Conservation (phyloP, 2,113 vertebrate genomes). For the Sinocyclocheilus rhinocerous region DNA sequence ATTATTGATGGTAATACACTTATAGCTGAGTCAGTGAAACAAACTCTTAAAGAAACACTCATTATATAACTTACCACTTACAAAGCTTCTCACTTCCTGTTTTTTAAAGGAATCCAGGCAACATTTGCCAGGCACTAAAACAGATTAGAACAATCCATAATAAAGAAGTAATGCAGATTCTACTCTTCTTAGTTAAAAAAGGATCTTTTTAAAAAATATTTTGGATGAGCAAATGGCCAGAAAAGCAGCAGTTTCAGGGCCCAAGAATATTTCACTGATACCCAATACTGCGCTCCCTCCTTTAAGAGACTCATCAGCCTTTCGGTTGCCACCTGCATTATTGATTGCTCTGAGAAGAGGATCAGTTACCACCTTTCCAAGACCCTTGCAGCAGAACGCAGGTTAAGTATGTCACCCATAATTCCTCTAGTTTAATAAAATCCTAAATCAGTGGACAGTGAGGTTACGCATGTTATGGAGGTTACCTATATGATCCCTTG, state of each 20-base stretch:
- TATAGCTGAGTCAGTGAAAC: conserved; percentile 26
- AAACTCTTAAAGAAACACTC: neutral
- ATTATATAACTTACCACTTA: conserved; percentile 1
- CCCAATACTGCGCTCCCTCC: conserved; percentile 23
- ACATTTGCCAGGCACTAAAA: conserved; percentile 21
- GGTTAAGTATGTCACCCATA: neutral
- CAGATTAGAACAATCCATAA: conserved; percentile 30
- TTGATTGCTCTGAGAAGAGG: conserved; percentile 50
- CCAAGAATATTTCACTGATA: conserved; percentile 14
- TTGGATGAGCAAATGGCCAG: neutral
- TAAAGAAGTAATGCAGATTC: neutral
- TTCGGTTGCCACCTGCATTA: conserved; percentile 55
- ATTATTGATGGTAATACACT: conserved; percentile 20
- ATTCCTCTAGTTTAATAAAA: conserved; percentile 4
- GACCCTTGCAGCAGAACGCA: conserved; percentile 7
- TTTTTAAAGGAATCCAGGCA: conserved; percentile 35
- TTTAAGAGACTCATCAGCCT: conserved; percentile 35
- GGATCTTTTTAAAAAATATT: neutral
- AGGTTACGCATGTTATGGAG: neutral
- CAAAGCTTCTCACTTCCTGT: conserved; percentile 32
- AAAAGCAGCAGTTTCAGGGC: neutral
- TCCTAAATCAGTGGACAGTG: neutral
- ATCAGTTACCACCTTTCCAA: conserved; percentile 50
- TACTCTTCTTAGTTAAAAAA: neutral
- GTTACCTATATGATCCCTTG: neutral